Base-by-base conservation (phyloP, 2,888 invertebrate genomes). In the Beris chalybata region DNA sequence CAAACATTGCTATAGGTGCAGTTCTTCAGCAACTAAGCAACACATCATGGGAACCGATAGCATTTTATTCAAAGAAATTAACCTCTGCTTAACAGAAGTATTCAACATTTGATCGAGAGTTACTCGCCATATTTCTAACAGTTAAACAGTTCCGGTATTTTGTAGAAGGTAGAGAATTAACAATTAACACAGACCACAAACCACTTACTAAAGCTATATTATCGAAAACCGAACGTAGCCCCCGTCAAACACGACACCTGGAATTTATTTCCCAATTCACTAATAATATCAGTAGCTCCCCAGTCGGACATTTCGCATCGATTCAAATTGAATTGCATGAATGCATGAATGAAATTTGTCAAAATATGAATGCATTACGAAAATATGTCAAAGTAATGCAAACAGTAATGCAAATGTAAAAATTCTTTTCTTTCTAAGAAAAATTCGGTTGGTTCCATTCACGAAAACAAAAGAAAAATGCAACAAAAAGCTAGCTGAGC, bases 21-120 rank as follows among this genome's bases (percentile, higher is more conserved):
- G 76, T 74, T 0, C 63, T 81, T 6, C 77, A 81, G 61, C 79
- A 79, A 65, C 30, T 30, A 0, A 59, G 59, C 3, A 58, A 70
- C 5, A 56, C 67, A 6, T 15, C 58, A 1, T 78, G 76, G 76
- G 67, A 77, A 70, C 78, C 78, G 0, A 64, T 79, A 11, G 75
- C 74, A 0, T 79, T 77, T 65, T 78, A 75, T 64, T 77, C 76
- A 0, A 70, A 70, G 54, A 76, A 76, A 32, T 67, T 79, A 2
- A 71, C 66, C 30, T 64, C 73, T 0, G 64, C 76, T 0, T 74
- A 80, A 66, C 55, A 32, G 7, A 77, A 76, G 5, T 80, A 78
- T 48, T 73, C 75, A 12, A 74, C 73, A 30, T 79, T 77, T 68
- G 78, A 81, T 64, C 38, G 77, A 7, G 77, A 78, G 70, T 72